Evolutionary conservation across 2,888 invertebrate species (phyloP).

Genomic region (Cantharis lateralis): DNA sequence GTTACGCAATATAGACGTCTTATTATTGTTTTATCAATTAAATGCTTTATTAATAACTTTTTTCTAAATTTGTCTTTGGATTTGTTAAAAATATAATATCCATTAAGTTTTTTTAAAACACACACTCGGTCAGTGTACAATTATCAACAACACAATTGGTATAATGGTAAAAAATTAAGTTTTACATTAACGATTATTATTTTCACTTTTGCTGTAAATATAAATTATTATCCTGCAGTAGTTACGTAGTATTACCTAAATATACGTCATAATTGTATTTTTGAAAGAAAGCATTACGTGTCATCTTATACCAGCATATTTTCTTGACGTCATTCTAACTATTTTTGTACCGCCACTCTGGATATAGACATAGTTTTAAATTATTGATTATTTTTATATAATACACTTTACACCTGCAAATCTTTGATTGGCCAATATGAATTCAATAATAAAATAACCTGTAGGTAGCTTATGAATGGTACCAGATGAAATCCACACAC

Average conservation of each 20-base stretch:
- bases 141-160: too few species aligned
- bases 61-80: not conserved
- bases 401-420: slow-evolving; percentile 24
- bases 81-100: not conserved
- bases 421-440: slow-evolving; percentile 6
- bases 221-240: not conserved
- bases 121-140: too few species aligned
- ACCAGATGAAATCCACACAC: not conserved
- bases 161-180: too few species aligned
- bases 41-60: not conserved
- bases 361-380: not conserved
- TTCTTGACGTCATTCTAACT: slow-evolving; percentile 23
- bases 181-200: not conserved
- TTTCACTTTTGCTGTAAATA: not conserved
- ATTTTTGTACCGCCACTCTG: slow-evolving; percentile 20
- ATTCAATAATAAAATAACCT: not conserved
- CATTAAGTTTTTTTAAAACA: not conserved
- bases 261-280: not conserved
- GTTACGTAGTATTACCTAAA: not conserved
- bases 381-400: slow-evolving; percentile 22
- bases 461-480: not conserved
- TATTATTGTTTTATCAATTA: not conserved
- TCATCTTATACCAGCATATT: slow-evolving; percentile 23
- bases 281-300: slow-evolving; percentile 4
- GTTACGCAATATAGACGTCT: not conserved